Percentiles rank a stretch among this genome's conserved stretches.
Conservation (phyloP, 2,888 invertebrate species). For the Lithophane leautieri region DNA sequence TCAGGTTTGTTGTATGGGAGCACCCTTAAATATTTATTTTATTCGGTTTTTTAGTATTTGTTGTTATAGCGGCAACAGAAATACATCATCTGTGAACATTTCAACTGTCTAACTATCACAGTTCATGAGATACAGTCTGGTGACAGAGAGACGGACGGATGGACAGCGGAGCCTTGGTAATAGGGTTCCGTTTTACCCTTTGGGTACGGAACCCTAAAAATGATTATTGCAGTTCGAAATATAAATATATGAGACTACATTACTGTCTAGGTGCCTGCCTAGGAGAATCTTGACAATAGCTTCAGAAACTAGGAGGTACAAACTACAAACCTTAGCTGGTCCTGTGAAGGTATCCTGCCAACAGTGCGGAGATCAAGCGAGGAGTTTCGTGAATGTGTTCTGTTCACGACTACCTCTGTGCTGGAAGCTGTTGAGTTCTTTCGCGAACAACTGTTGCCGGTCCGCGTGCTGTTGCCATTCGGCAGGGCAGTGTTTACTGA, state of each 20-base stretch:
- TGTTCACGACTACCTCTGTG: constrained; percentile 80
- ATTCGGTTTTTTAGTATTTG: no score
- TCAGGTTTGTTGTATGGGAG: no score
- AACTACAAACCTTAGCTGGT: constrained; percentile 86
- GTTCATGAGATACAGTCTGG: no score
- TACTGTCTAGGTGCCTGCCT: background rate
- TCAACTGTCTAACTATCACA: no score
- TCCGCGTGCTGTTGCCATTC: constrained; percentile 75
- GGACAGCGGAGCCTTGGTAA: no score
- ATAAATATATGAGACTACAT: background rate
- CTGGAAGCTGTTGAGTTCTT: constrained; percentile 86
- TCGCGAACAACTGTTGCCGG: constrained; percentile 80
- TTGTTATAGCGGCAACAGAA: no score
- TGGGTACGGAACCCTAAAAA: no score
- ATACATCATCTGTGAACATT: no score
- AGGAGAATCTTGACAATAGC: background rate
- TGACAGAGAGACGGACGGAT: no score
- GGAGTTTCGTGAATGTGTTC: constrained; percentile 94
- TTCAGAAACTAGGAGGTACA: background rate
- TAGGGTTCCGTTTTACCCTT: no score
- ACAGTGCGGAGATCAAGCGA: constrained; percentile 94
- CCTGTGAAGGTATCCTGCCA: constrained; percentile 88
- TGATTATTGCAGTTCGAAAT: background rate
- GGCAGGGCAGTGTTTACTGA: constrained; percentile 81
- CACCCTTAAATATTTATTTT: no score